These are phyloP conservation scores for Chrysotoxum bicinctum DNA, from an alignment of 2,888 invertebrate species.

Conservation along the genomic window DNA sequence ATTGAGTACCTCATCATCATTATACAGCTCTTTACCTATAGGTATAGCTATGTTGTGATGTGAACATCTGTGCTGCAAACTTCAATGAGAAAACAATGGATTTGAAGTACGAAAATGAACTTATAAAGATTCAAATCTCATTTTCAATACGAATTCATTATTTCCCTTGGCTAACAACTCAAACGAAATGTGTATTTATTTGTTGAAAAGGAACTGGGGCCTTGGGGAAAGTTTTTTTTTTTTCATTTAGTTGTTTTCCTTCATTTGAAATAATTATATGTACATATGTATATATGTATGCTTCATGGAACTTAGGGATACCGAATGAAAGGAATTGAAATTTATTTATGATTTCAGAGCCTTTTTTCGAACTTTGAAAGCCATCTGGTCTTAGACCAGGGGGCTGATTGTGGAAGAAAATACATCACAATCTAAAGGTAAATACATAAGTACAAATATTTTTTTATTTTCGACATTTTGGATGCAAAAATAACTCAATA, in stretches of 20 bases:
- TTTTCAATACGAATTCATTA: conserved; percentile 26
- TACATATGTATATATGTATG: too few relatives aligned
- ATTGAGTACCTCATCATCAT: conserved; percentile 70
- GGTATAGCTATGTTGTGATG: background rate
- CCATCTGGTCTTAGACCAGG: too few relatives aligned
- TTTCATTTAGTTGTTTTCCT: background rate
- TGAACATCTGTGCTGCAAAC: conserved; percentile 56
- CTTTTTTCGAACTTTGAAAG: too few relatives aligned
- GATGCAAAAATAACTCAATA: too few relatives aligned
- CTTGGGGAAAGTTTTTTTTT: background rate
- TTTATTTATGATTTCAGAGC: too few relatives aligned
- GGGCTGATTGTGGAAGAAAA: too few relatives aligned
- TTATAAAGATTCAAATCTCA: conserved; percentile 64
- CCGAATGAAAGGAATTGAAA: too few relatives aligned
- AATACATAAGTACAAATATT: too few relatives aligned
- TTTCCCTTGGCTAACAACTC: conserved; percentile 29
- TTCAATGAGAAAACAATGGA: conserved; percentile 15
- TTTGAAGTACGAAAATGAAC: conserved; percentile 55
- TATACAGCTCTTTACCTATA: background rate
- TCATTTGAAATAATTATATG: too few relatives aligned
- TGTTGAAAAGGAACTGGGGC: background rate
- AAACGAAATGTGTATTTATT: conserved; percentile 18
- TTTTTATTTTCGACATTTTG: too few relatives aligned
- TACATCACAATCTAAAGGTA: too few relatives aligned
- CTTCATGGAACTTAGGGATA: too few relatives aligned